These are phyloP conservation scores for Verasper variegatus DNA, from an alignment of 2,113 vertebrate species.

Conservation along the genomic window DNA sequence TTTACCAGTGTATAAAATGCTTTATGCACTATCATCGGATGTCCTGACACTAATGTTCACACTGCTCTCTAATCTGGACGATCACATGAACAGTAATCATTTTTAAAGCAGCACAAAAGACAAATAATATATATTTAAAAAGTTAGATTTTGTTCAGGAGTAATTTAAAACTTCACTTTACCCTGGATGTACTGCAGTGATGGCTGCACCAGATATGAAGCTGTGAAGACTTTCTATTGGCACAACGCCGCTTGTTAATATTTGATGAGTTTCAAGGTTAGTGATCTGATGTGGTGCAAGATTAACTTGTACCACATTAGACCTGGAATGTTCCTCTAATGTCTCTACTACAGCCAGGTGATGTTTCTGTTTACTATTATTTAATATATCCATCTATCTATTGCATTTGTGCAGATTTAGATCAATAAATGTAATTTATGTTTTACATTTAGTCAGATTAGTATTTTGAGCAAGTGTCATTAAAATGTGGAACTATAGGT, in stretches of 20 bases:
- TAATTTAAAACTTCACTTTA: not conserved
- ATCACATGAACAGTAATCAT: not conserved
- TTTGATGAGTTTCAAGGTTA: conserved; percentile 35
- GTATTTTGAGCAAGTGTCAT: no score
- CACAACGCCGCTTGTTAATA: conserved; percentile 19
- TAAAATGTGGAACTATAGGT: no score
- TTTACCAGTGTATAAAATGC: conserved; percentile 49
- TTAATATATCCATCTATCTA: no score
- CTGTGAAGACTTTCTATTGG: not conserved
- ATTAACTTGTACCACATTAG: conserved; percentile 17
- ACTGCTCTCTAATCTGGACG: conserved; percentile 55
- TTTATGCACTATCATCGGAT: conserved; percentile 46
- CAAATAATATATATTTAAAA: not conserved
- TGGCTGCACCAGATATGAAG: not conserved
- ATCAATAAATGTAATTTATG: no score
- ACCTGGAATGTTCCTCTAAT: conserved; percentile 5
- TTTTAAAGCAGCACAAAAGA: not conserved
- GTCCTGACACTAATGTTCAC: conserved; percentile 51
- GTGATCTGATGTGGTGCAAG: conserved; percentile 9
- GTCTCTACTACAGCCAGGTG: not conserved
- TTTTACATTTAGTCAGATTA: no score
- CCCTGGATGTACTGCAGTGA: not conserved
- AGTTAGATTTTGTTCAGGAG: not conserved
- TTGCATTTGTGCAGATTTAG: no score
- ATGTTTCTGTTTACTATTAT: no score